Evolutionary conservation across 2,888 invertebrate genomes (phyloP).

Genomic region (Aplocera efformata): DNA sequence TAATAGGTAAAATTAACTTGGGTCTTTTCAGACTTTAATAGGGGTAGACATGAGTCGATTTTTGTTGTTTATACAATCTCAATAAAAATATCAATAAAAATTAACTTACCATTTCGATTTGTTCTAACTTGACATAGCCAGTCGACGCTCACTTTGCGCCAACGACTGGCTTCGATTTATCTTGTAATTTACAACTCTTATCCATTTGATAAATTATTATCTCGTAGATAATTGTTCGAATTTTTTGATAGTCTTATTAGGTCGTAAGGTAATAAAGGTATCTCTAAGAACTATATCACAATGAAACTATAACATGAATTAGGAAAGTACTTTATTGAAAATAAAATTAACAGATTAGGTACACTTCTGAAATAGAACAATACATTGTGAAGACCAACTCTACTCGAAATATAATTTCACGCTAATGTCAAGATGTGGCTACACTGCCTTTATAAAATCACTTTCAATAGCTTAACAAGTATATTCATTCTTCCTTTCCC

Average conservation of each 20-base stretch:
- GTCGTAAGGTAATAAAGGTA: slow-evolving; percentile 30
- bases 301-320: slow-evolving; percentile 33
- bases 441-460: slow-evolving; percentile 8
- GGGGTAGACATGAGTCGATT: too few species aligned
- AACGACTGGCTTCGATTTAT: slow-evolving; percentile 56
- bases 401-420: slow-evolving; percentile 41
- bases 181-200: slow-evolving; percentile 51
- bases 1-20: too few species aligned
- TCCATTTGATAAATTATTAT: slow-evolving; percentile 59
- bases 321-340: slow-evolving; percentile 65
- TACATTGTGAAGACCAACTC: slow-evolving; percentile 45
- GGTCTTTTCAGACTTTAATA: too few species aligned
- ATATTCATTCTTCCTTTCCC: slow-evolving; percentile 8
- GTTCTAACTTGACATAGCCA: slow-evolving; percentile 27
- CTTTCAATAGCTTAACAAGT: slow-evolving; percentile 1
- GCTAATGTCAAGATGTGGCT: slow-evolving; percentile 22
- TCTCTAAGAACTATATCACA: slow-evolving; percentile 5
- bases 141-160: slow-evolving; percentile 52
- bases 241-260: slow-evolving; percentile 46
- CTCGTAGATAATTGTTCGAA: slow-evolving; percentile 51
- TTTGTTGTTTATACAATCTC: too few species aligned
- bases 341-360: slow-evolving; percentile 58
- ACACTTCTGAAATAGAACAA: slow-evolving; percentile 46
- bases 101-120: slow-evolving; percentile 25
- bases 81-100: not conserved